phyloP scores from a whole-genome alignment of 2,113 vertebrate species.

The Clarias magur region DNA sequence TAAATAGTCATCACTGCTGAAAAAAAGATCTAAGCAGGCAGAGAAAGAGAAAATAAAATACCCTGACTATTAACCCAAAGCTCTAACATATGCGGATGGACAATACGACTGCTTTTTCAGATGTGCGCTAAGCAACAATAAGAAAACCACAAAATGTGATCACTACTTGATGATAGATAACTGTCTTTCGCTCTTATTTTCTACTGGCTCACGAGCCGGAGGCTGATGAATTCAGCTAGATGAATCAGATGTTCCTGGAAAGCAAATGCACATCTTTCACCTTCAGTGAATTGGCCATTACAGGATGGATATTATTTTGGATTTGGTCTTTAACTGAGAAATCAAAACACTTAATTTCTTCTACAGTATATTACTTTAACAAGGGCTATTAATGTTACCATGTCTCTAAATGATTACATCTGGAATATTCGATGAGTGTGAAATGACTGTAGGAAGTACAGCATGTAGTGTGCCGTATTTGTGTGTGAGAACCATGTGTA shows the following conservation, averaged over 20 bases:
- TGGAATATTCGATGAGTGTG: neutral
- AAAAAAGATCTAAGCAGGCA: neutral
- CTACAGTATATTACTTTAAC: neutral
- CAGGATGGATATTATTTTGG: neutral
- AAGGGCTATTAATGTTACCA: neutral
- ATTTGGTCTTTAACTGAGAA: neutral
- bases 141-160: neutral
- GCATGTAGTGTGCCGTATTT: neutral
- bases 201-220: neutral
- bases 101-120: neutral
- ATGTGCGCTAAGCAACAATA: neutral
- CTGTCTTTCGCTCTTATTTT: neutral
- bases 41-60: neutral
- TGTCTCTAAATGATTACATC: neutral
- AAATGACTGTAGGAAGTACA: neutral
- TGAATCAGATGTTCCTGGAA: neutral
- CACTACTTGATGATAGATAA: neutral
- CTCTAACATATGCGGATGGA: neutral
- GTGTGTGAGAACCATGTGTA: slow-evolving; percentile 42
- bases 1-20: neutral
- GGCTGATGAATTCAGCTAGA: neutral
- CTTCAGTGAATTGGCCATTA: neutral
- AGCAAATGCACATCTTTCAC: neutral
- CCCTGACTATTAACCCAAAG: neutral
- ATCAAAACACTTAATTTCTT: neutral